phyloP scores from a whole-genome alignment of 1,140 invertebrate species.

The Mizuhopecten yessoensis region DNA sequence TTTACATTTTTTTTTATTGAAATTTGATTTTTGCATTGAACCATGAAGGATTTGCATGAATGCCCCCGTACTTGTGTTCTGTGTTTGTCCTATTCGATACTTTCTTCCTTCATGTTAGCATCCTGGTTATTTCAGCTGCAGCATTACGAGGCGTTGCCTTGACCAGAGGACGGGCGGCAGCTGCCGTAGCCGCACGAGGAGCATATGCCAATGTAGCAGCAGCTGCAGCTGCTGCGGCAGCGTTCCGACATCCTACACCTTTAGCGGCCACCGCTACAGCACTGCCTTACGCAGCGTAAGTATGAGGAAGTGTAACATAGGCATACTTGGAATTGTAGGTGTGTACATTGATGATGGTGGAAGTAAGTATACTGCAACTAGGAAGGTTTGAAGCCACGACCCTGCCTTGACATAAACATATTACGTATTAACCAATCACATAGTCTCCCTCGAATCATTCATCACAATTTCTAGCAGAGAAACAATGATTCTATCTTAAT shows the following conservation, averaged over 20 bases:
- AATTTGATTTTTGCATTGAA: constrained; percentile 57
- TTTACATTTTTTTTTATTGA: constrained; percentile 43
- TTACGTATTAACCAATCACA: not conserved
- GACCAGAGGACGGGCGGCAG: constrained; percentile 88
- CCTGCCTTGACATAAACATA: not conserved
- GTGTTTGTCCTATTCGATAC: constrained; percentile 82
- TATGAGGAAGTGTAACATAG: constrained; percentile 80
- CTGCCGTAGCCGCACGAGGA: constrained; percentile 86
- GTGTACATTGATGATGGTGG: not conserved
- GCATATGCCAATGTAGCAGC: constrained; percentile 85
- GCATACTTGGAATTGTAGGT: not conserved
- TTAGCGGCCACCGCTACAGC: constrained; percentile 88
- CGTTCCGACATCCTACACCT: constrained; percentile 89
- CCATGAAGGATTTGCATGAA: constrained; percentile 47
- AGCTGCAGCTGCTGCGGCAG: constrained; percentile 84
- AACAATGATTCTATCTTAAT: not conserved
- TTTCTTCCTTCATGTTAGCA: constrained; percentile 41
- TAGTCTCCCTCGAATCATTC: not conserved
- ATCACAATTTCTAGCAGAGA: not conserved
- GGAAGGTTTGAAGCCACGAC: not conserved
- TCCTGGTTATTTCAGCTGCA: constrained; percentile 85
- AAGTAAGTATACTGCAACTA: not conserved
- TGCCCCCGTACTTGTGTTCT: constrained; percentile 84
- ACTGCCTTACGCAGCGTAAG: constrained; percentile 93
- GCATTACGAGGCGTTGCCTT: constrained; percentile 88